Base-by-base conservation (phyloP, 2,888 invertebrate genomes). In the Eucriotettix oculatus region DNA sequence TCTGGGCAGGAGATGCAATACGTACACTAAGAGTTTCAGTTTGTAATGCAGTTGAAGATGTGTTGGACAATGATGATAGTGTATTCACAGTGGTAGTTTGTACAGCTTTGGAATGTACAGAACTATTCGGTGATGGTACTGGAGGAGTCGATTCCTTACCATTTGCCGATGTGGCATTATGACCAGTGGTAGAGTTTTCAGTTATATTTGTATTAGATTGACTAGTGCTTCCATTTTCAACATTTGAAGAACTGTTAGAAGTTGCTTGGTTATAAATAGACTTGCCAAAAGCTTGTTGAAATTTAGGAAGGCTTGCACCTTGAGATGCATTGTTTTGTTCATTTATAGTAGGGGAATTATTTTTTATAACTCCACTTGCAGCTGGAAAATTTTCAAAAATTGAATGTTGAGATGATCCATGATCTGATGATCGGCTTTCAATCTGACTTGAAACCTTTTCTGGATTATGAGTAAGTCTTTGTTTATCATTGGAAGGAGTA, bases 261-360 rank as follows among this genome's bases (percentile, higher is more conserved):
- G 53, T 17, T 3, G 53, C 5, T 42, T 60, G 57, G 12, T 61
- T 59, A 53, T 71, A 86, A 54, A 84, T 82, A 55, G 84, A 81
- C 72, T 86, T 86, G 1, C 87, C 86, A 70, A 87, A 87, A 0
- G 85, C 87, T 72, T 87, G 87, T 69, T 86, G 86, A 69, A 87
- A 87, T 72, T 87, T 87, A 5, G 87, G 87, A 62, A 87, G 73
- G 59, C 79, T 76, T 11, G 78, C 77, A 10, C 53, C 16, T 17
- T 57, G 60, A 44, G 60, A 58, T 16, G 42, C 16, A n/a, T 16
- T 17, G 52, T 58, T 55, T 57, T 59, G 41, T 43, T 59, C 58
- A 10, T 29, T 41, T 52, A 52, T 58, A 40, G 12, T 40, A 52
- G 52, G 12, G 11, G 54, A n/a, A 42, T 43, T 54, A 7, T 16